Conservation (phyloP, 2,113 vertebrate species). For the Toxostoma redivivum region DNA sequence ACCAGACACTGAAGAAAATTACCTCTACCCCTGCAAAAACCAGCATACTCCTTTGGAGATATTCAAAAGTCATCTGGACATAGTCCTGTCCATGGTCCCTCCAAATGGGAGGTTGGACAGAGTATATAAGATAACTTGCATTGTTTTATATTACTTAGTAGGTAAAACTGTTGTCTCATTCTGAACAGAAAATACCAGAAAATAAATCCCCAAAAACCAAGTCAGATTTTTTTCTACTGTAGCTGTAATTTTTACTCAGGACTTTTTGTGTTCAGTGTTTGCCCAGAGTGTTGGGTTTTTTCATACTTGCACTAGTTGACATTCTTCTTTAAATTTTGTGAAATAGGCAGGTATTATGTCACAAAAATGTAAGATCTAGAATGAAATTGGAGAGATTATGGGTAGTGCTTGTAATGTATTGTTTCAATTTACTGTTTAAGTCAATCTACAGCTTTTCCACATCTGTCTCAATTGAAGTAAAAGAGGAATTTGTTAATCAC, state of each 20-base stretch:
- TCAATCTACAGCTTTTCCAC: background rate
- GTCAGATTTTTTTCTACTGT: background rate
- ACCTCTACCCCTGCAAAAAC: background rate
- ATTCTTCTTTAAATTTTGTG: background rate
- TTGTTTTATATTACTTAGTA: background rate
- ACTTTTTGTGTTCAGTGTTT: background rate
- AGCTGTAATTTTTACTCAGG: background rate
- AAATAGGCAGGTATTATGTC: background rate
- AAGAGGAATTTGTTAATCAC: background rate
- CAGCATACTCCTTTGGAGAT: background rate
- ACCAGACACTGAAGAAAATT: background rate
- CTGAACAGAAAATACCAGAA: background rate
- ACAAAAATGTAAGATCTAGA: background rate
- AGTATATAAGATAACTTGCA: background rate
- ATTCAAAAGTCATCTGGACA: background rate
- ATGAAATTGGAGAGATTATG: background rate
- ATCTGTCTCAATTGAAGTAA: background rate
- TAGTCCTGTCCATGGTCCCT: background rate
- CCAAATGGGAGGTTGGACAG: background rate
- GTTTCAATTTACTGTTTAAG: background rate
- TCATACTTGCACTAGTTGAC: background rate
- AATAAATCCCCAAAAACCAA: rapidly evolving
- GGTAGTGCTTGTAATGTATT: background rate
- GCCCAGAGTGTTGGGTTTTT: background rate
- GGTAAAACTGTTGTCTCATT: background rate